These are phyloP conservation scores for Sinelater perroti DNA, from an alignment of 2,888 invertebrate genomes.

Conservation along the genomic window DNA sequence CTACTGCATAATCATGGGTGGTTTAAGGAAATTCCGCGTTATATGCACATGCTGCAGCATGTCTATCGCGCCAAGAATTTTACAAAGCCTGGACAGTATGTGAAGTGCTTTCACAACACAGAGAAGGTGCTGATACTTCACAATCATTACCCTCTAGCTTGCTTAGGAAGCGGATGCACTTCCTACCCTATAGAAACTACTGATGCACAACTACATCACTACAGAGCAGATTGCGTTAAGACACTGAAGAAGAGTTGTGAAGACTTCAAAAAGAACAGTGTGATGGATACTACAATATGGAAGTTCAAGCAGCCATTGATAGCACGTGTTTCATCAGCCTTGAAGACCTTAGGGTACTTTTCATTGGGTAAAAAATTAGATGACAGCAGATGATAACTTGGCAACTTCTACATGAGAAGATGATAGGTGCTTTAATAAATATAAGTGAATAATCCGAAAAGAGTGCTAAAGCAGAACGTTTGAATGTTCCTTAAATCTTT, in stretches of 20 bases:
- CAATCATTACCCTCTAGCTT: constrained; percentile 81
- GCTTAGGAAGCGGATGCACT: constrained; percentile 67
- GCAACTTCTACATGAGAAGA: not conserved
- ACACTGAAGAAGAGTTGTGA: constrained; percentile 82
- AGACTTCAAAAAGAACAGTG: constrained; percentile 78
- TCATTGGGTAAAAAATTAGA: constrained; percentile 40
- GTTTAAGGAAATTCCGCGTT: constrained; percentile 79
- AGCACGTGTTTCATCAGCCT: constrained; percentile 70
- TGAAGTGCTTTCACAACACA: constrained; percentile 89
- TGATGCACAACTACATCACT: constrained; percentile 88
- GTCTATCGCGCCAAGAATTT: constrained; percentile 85
- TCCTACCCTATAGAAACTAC: constrained; percentile 79
- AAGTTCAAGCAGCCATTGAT: constrained; percentile 78
- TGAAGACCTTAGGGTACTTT: constrained; percentile 75
- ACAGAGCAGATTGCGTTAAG: constrained; percentile 86
- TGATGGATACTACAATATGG: constrained; percentile 83
- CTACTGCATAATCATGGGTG: constrained; percentile 81
- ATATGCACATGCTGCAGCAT: constrained; percentile 87
- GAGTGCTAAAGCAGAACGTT: constrained; percentile 14
- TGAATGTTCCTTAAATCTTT: constrained; percentile 32
- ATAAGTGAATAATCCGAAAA: constrained; percentile 7
- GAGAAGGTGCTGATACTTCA: constrained; percentile 83
- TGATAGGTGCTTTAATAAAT: constrained; percentile 25
- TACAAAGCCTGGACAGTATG: constrained; percentile 87
- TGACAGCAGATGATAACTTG: constrained; percentile 27